phyloP scores from a whole-genome alignment of 35 echinoderm and acorn worm species.

The Heliocidaris tuberculata region DNA sequence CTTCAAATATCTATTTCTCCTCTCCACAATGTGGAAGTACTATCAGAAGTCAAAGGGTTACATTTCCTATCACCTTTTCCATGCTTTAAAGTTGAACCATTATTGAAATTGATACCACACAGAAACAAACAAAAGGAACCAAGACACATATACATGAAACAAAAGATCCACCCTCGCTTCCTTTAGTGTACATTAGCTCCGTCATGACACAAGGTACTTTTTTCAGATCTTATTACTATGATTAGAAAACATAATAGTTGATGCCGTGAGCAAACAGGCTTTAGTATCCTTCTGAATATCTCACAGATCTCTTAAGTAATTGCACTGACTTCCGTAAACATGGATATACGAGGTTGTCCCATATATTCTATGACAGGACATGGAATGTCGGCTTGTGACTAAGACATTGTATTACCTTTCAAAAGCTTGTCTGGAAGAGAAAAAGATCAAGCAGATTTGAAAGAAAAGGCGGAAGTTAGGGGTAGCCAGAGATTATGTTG shows the following conservation, averaged over 20 bases:
- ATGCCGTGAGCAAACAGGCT: neutral
- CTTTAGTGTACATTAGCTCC: neutral
- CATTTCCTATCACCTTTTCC: too few relatives aligned
- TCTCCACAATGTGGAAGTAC: neutral
- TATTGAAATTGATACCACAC: neutral
- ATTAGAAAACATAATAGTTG: neutral
- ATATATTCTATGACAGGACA: neutral
- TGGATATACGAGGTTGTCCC: neutral
- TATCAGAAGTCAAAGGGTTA: neutral
- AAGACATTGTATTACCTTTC: neutral
- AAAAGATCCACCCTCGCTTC: neutral
- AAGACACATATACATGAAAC: too few relatives aligned
- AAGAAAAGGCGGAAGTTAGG: too few relatives aligned
- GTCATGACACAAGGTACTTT: neutral
- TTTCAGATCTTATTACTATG: neutral
- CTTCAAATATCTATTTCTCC: too few relatives aligned
- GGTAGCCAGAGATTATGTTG: too few relatives aligned
- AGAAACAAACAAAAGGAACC: neutral
- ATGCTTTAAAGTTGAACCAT: too few relatives aligned
- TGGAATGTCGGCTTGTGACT: neutral
- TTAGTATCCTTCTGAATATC: neutral
- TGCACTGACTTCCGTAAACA: neutral
- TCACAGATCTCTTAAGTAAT: neutral
- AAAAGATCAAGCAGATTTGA: too few relatives aligned
- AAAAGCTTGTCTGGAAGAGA: neutral